Conservation (phyloP, 2,888 invertebrate species). For the Nymphalis polychloros region DNA sequence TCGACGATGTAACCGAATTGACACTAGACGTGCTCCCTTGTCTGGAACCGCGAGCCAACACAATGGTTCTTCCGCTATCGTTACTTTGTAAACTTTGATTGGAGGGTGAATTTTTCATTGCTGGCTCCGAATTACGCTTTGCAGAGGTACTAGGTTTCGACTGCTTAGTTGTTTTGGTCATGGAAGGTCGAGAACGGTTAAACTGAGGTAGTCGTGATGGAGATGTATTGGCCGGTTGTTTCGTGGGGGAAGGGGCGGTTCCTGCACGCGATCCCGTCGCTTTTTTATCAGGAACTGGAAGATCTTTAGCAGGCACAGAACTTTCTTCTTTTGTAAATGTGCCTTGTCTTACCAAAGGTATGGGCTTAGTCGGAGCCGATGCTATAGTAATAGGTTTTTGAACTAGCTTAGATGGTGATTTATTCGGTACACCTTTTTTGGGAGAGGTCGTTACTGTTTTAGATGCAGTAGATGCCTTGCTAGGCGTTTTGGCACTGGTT, state of each 20-base stretch:
- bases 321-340: constrained; percentile 95
- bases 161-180: constrained; percentile 51
- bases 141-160: constrained; percentile 46
- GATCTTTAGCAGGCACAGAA: constrained; percentile 63
- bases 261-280: constrained; percentile 40
- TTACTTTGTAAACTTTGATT: constrained; percentile 81
- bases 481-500: constrained; percentile 60
- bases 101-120: constrained; percentile 77
- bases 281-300: constrained; percentile 63
- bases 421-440: constrained; percentile 60
- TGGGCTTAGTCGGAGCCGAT: constrained; percentile 60
- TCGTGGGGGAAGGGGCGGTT: constrained; percentile 59
- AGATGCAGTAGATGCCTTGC: constrained; percentile 54
- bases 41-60: constrained; percentile 62
- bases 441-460: constrained; percentile 62
- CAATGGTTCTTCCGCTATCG: constrained; percentile 73
- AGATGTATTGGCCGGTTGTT: constrained; percentile 61
- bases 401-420: constrained; percentile 58
- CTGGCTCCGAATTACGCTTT: constrained; percentile 52
- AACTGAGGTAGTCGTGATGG: constrained; percentile 72
- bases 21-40: constrained; percentile 81
- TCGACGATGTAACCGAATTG: constrained; percentile 82
- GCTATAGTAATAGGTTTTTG: constrained; percentile 56
- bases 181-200: constrained; percentile 54
- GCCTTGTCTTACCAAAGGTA: constrained; percentile 89